Percentiles rank a stretch among this genome's conserved stretches.
These are phyloP conservation scores for Harmothoe impar DNA, from an alignment of 2,888 invertebrate genomes.

Conservation along the genomic window DNA sequence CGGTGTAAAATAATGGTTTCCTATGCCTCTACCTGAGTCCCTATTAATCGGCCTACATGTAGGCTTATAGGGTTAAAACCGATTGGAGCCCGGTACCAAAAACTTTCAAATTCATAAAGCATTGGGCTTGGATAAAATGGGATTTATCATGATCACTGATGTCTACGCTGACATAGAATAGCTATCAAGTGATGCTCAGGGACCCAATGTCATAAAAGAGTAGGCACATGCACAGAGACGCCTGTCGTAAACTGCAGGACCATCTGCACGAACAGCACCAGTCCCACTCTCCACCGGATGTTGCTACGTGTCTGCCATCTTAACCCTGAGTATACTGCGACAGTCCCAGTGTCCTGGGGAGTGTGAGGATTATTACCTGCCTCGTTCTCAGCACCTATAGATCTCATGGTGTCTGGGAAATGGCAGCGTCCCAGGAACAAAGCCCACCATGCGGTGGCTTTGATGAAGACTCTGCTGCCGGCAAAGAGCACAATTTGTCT, in stretches of 20 bases:
- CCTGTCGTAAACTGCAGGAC: neutral
- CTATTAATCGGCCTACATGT: too few relatives aligned
- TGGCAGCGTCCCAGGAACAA: slow-evolving; percentile 8
- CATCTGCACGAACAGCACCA: neutral
- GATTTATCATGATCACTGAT: too few relatives aligned
- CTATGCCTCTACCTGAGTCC: too few relatives aligned
- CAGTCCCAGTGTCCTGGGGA: neutral
- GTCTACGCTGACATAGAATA: neutral
- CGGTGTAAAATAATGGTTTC: too few relatives aligned
- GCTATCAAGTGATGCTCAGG: neutral
- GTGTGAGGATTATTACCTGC: slow-evolving; percentile 9
- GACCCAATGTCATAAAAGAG: neutral
- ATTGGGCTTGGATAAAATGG: too few relatives aligned
- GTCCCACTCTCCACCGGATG: neutral
- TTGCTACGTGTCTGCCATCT: neutral
- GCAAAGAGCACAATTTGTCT: slow-evolving; percentile 26
- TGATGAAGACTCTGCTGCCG: slow-evolving; percentile 31
- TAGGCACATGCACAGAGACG: neutral
- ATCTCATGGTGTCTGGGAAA: neutral
- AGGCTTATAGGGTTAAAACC: too few relatives aligned
- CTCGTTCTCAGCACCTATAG: slow-evolving; percentile 20
- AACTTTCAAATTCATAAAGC: too few relatives aligned
- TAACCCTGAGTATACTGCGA: neutral
- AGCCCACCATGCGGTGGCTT: neutral
- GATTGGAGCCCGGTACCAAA: too few relatives aligned